phyloP scores from a whole-genome alignment of 2,113 vertebrate genomes.

The Furnarius figulus region DNA sequence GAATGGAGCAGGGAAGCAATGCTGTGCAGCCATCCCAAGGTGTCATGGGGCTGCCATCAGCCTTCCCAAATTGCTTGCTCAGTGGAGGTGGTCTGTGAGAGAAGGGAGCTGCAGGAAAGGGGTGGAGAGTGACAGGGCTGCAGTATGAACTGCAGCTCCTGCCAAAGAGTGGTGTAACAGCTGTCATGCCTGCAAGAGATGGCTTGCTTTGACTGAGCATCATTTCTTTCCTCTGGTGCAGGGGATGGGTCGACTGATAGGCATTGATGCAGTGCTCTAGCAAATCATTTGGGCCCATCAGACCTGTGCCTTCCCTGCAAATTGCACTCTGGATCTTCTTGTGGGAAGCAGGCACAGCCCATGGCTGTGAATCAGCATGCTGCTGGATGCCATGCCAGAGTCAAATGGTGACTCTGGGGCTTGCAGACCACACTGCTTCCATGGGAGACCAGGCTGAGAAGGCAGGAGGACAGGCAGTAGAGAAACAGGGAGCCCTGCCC shows the following conservation, averaged over 20 bases:
- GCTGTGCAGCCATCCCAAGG: not conserved
- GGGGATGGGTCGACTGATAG: not conserved
- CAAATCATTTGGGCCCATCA: fast-evolving
- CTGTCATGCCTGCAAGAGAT: not conserved
- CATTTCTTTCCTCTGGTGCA: not conserved
- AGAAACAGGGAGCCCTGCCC: not conserved
- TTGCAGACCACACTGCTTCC: not conserved
- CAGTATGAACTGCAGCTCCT: not conserved
- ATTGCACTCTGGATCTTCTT: not conserved
- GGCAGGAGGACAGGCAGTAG: not conserved
- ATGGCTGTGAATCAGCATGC: not conserved
- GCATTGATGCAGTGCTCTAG: fast-evolving
- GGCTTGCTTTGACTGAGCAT: not conserved
- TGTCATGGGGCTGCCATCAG: not conserved
- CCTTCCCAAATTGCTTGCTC: not conserved
- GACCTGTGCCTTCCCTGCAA: not conserved
- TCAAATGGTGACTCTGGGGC: not conserved
- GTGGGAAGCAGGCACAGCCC: not conserved
- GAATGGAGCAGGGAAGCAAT: not conserved
- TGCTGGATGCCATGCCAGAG: not conserved
- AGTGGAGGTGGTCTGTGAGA: not conserved
- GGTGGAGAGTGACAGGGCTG: not conserved
- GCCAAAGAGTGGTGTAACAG: not conserved
- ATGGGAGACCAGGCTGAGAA: not conserved
- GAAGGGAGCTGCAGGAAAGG: not conserved